Evolutionary conservation across 2,113 vertebrate genomes (phyloP), one percentile per base, ranked within the genome.

Genomic region (Pomatorhinus ruficollis): DNA sequence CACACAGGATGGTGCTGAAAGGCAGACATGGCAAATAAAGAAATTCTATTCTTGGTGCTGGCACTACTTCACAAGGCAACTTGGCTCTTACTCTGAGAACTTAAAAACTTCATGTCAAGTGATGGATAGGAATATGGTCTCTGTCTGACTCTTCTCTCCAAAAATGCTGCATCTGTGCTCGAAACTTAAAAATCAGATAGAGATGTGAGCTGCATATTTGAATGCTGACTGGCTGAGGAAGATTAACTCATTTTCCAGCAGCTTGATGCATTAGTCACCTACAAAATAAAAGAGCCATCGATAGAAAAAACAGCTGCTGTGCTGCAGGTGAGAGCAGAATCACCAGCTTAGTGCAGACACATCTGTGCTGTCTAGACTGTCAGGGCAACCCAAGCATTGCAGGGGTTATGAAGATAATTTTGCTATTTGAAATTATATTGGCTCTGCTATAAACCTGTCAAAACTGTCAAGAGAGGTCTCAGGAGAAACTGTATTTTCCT

Each of bases 401-500:
- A 85, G 66, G 44, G 66, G 53, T 95, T 96, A 80, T 76, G 54
- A 85, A 91, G 92, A 89, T 84, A 92, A 79, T 90, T 93, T 95
- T 92, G 60, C 49, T 80, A 8, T 87, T 90, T 45, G 30, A 89
- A 92, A 81, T 60, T 49, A 19, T 49, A 77, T 31, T 95, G 49
- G 37, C 60, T 93, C 49, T 85, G 56, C 71, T 86, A 83, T 83
- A 83, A 96, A 90, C 70, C 59, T 92, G 90, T 92, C 89, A 88
- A 83, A 95, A 86, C 53, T 68, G 71, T 80, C 83, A 79, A 66
- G 74, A 89, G 27, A 86, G 21, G 12, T 35, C 6, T 16, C 49
- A 19, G 40, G 54, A 96, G 56, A 91, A 94, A 89, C 12, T 44
- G 42, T 40, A 68, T 92, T 94, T 93, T 86, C 79, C 75, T 83